Evolutionary conservation across 35 echinoderm and acorn worm genomes (phyloP).

Genomic region (Acanthaster planci): DNA sequence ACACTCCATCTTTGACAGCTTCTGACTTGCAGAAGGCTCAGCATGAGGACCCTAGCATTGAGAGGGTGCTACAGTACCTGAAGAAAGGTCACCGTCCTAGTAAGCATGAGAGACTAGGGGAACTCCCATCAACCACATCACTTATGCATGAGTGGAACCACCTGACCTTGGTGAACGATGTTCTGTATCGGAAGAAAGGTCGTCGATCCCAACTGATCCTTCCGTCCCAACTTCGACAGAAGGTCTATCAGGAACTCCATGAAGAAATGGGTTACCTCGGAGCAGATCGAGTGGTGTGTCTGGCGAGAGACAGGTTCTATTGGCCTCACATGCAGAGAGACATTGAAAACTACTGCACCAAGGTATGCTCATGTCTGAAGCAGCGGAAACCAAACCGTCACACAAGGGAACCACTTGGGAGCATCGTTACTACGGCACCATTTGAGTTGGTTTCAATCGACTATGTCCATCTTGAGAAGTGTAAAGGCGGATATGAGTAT

Average conservation of each 20-base stretch:
- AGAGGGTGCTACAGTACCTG: background rate
- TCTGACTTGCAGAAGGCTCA: background rate
- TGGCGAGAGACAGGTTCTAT: conserved; percentile 31
- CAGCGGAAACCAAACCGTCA: conserved; percentile 34
- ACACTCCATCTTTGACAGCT: background rate
- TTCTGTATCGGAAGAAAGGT: conserved; percentile 39
- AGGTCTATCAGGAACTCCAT: conserved; percentile 49
- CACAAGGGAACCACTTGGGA: conserved; percentile 19
- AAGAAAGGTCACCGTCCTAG: background rate
- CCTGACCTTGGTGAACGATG: conserved; percentile 42
- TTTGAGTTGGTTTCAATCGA: conserved; percentile 59
- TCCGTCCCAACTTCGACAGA: background rate
- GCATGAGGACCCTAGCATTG: conserved; percentile 29
- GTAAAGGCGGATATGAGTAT: conserved; percentile 54
- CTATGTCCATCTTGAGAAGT: conserved; percentile 53
- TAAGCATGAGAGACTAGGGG: background rate
- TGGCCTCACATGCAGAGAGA: background rate
- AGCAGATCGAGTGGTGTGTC: conserved; percentile 32
- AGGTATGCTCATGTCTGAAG: conserved; percentile 26
- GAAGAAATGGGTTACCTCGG: conserved; percentile 66
- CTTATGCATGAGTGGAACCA: conserved; percentile 57
- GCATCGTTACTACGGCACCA: conserved; percentile 45
- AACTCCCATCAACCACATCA: background rate
- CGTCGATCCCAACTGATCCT: conserved; percentile 45
- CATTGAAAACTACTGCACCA: conserved; percentile 27